Base-by-base conservation (phyloP, 2,888 invertebrate genomes). In the Zhuqinia jingwanae region DNA sequence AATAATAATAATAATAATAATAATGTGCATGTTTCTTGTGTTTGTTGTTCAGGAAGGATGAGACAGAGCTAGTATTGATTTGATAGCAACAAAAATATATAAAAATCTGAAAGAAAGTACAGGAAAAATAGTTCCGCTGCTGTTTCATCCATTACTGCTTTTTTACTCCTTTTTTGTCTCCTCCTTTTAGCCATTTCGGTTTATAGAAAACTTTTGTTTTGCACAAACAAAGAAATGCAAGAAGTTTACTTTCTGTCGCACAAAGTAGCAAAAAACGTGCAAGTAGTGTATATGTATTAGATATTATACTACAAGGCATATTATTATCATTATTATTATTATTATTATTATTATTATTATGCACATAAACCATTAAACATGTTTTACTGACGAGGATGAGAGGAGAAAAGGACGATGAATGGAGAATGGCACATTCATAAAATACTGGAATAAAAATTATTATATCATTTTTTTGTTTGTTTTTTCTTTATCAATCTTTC, bases 371-470 rank as follows among this genome's bases (percentile, higher is more conserved):
- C 50, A 73, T 73, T 73, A 73, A 73, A 50, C 73, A 53, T 73
- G 73, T 73, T 73, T 73, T 50, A 53, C 10, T 73, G 73, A 68
- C 36, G 36, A 20, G 22, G 45, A 22, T 45, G 3, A 8, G 10
- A 25, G 11, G 11, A 58, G 58, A 60, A 15, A 27, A 27, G 15
- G 22, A 45, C n/a, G 68, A 45, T 68, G 68, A 73, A 73, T 73
- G 63, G 15, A 45, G 77, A 58, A 60, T 78, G 77, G 63, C 42
- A 45, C 42, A 60, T 25, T 78, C 58, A 25, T 78, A 78, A 78
- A 77, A 42, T 36, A 76, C 76, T 3, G 47, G 70, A 70, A 50
- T 60, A 60, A 78, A 63, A 65, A 77, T 58, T 36, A 78, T 42
- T 60, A 60, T 22, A 60, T 63, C 17, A 22, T 20, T 68, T 68